A percentile compares a stretch with the other conserved stretches of the same genome.
Conservation (phyloP, 2,113 vertebrate species). For the Chaetops frenatus region DNA sequence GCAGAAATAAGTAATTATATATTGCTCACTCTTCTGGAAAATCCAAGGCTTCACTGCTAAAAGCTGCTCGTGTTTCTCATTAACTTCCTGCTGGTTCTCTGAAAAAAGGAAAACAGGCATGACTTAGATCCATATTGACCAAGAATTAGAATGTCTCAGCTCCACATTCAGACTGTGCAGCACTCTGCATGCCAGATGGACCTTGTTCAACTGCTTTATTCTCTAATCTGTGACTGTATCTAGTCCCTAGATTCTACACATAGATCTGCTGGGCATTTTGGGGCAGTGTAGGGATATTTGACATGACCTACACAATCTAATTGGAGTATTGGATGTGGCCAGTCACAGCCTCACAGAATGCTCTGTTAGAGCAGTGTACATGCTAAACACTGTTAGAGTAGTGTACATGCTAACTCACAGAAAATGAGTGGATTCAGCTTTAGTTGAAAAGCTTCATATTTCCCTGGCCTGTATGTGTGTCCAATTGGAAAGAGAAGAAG, state of each 20-base stretch:
- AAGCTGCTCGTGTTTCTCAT: background rate
- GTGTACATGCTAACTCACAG: background rate
- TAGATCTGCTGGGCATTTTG: background rate
- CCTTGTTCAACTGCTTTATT: background rate
- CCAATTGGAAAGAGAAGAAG: background rate
- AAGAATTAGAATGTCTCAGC: background rate
- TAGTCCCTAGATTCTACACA: background rate
- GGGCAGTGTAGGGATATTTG: background rate
- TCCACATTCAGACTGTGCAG: background rate
- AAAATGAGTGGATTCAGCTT: background rate
- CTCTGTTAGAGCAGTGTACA: background rate
- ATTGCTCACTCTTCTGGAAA: slow-evolving; percentile 31
- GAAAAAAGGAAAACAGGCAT: background rate
- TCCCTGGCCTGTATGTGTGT: background rate
- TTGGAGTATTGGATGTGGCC: background rate
- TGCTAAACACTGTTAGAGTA: background rate
- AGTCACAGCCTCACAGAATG: background rate
- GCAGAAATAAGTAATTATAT: background rate
- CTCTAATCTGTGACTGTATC: background rate
- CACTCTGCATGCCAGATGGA: background rate
- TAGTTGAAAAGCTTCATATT: background rate
- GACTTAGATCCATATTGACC: background rate
- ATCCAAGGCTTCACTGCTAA: background rate
- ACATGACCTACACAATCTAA: background rate
- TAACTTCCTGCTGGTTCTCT: background rate